Evolutionary conservation across 2,888 invertebrate genomes (phyloP).

Genomic region (Morpho helenor): DNA sequence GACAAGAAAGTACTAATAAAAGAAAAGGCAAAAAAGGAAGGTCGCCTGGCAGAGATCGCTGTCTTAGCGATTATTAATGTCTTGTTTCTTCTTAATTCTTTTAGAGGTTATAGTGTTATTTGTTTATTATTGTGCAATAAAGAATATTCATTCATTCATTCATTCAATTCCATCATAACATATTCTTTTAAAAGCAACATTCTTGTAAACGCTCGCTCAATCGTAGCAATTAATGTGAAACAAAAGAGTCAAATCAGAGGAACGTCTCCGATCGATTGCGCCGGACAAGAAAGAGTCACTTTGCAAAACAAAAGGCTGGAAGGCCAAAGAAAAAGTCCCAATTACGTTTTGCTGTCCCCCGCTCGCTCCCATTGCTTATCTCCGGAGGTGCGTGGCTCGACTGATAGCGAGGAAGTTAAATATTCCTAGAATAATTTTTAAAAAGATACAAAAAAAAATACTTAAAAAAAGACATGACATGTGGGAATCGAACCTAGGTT

Average conservation of each 20-base stretch:
- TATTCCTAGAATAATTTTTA: not conserved
- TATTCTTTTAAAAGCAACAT: not conserved
- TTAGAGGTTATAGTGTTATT: too few relatives aligned
- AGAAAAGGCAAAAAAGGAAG: too few relatives aligned
- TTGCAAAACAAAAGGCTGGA: conserved; percentile 66
- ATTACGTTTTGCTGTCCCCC: conserved; percentile 59
- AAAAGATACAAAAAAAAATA: too few relatives aligned
- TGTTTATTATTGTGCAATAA: too few relatives aligned
- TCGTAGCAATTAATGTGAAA: not conserved
- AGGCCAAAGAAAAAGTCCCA: conserved; percentile 76
- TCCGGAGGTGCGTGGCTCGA: conserved; percentile 36
- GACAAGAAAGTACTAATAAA: too few relatives aligned
- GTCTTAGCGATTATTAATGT: too few relatives aligned
- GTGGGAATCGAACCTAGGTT: too few relatives aligned
- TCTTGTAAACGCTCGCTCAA: conserved; percentile 1
- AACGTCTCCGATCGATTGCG: conserved; percentile 53
- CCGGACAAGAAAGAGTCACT: conserved; percentile 65
- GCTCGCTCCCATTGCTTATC: conserved; percentile 30
- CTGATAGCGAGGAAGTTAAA: conserved; percentile 31
- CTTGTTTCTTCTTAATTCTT: too few relatives aligned
- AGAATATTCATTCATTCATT: too few relatives aligned
- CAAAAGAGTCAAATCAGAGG: conserved; percentile 27
- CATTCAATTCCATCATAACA: not conserved
- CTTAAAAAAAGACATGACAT: too few relatives aligned
- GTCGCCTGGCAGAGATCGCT: too few relatives aligned